Percentiles rank a stretch among this genome's conserved stretches.
These are phyloP conservation scores for Sisyra terminalis DNA, from an alignment of 2,888 invertebrate genomes.

Conservation along the genomic window DNA sequence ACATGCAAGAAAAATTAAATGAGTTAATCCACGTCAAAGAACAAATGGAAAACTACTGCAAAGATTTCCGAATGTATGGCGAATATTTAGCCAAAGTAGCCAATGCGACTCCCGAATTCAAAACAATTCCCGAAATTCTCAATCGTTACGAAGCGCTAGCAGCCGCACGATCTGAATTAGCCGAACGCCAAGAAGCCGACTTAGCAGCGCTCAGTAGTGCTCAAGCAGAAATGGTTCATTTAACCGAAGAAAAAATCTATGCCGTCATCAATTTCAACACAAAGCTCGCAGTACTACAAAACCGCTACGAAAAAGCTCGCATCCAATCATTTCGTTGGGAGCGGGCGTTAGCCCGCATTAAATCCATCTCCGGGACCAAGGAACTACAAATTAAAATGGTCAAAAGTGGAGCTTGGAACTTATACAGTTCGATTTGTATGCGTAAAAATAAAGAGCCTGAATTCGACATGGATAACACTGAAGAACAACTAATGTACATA, in stretches of 20 bases:
- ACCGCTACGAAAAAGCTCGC: constrained; percentile 39
- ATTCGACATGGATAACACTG: constrained; percentile 33
- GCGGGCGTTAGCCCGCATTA: constrained; percentile 37
- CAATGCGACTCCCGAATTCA: constrained; percentile 34
- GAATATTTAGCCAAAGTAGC: constrained; percentile 40
- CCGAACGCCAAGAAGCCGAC: constrained; percentile 36
- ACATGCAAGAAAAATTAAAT: constrained; percentile 28
- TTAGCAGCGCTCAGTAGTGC: constrained; percentile 38
- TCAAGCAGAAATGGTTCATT: constrained; percentile 36
- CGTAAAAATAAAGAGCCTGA: constrained; percentile 28
- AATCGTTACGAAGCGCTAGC: constrained; percentile 44
- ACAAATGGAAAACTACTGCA: constrained; percentile 39
- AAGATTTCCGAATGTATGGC: constrained; percentile 40
- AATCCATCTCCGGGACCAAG: constrained; percentile 34
- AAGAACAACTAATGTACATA: constrained; percentile 41
- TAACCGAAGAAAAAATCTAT: constrained; percentile 42
- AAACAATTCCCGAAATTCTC: constrained; percentile 40
- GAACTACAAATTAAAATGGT: constrained; percentile 40
- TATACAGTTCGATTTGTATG: constrained; percentile 43
- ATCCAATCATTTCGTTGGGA: constrained; percentile 44
- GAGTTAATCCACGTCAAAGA: constrained; percentile 32
- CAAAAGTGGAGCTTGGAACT: constrained; percentile 37
- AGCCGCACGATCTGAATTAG: constrained; percentile 37
- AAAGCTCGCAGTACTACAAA: constrained; percentile 39
- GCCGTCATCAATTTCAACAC: constrained; percentile 46